Evolutionary conservation across 2,888 invertebrate species (phyloP).

Genomic region (Alsophila aescularia): DNA sequence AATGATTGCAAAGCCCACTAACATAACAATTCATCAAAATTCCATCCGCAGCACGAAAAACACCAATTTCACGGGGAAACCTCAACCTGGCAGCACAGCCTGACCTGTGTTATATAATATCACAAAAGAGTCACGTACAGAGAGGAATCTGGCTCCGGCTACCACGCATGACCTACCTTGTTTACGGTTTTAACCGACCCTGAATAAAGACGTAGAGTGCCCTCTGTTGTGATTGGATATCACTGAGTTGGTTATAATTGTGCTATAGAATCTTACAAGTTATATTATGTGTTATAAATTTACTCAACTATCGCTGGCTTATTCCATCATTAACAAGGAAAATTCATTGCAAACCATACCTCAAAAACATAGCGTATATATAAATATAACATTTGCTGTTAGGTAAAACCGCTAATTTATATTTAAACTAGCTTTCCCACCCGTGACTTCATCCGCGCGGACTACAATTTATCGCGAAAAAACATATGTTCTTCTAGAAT

Average conservation of each 20-base stretch:
- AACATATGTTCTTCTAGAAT: too few species aligned
- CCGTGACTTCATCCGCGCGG: too few species aligned
- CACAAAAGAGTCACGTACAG: slow-evolving; percentile 45
- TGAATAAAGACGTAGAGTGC: slow-evolving; percentile 26
- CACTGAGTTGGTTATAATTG: slow-evolving; percentile 24
- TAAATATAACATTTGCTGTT: too few species aligned
- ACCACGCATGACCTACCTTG: slow-evolving; percentile 39
- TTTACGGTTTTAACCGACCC: slow-evolving; percentile 39
- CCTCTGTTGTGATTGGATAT: slow-evolving; percentile 32
- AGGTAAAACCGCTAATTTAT: too few species aligned
- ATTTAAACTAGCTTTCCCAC: too few species aligned
- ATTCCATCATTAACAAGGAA: too few species aligned
- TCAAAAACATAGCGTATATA: too few species aligned
- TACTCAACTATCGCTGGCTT: too few species aligned
- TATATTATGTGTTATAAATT: neutral
- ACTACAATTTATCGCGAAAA: too few species aligned
- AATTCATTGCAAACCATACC: too few species aligned
- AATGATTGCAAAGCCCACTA: neutral
- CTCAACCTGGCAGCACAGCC: slow-evolving; percentile 18
- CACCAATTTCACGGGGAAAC: slow-evolving; percentile 11
- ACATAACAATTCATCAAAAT: slow-evolving; percentile 11
- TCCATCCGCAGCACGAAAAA: slow-evolving; percentile 2
- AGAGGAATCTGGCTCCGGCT: slow-evolving; percentile 24
- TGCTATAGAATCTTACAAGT: slow-evolving; percentile 14
- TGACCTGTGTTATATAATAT: slow-evolving; percentile 36